These are phyloP conservation scores for Danaus chrysippus DNA, from an alignment of 2,888 invertebrate species.

Conservation along the genomic window DNA sequence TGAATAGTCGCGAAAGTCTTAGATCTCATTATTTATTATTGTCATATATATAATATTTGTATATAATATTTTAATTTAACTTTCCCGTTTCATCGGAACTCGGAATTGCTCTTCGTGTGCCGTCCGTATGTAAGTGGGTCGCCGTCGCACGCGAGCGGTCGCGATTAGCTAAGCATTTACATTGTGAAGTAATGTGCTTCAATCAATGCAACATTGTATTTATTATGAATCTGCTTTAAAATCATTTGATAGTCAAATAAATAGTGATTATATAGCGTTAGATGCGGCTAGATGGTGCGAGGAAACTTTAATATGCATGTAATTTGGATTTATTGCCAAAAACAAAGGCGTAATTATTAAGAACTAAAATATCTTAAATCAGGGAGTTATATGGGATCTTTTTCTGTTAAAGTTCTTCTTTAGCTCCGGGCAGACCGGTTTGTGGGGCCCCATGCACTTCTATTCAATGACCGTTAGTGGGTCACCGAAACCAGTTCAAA, in stretches of 20 bases:
- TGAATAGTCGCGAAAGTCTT: too few species aligned
- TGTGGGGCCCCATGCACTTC: neutral
- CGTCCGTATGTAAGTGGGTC: conserved; percentile 39
- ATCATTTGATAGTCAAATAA: too few species aligned
- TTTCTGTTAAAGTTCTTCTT: neutral
- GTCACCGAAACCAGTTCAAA: conserved; percentile 1
- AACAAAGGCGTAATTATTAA: neutral
- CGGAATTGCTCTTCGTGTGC: conserved; percentile 13
- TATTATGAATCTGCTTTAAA: neutral
- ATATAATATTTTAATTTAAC: neutral
- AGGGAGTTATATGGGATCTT: neutral
- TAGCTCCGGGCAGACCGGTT: neutral
- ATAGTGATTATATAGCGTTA: too few species aligned
- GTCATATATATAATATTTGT: neutral
- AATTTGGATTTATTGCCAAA: too few species aligned
- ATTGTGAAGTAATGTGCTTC: conserved; percentile 31
- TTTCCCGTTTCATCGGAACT: conserved; percentile 11
- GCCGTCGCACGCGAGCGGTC: conserved; percentile 51
- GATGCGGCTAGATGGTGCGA: too few species aligned
- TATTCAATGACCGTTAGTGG: neutral
- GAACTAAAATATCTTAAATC: neutral
- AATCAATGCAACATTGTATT: conserved; percentile 22
- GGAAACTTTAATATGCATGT: too few species aligned
- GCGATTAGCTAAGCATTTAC: conserved; percentile 43
- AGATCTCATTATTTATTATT: too few species aligned